A percentile compares a stretch with the other conserved stretches of the same genome.
Conservation (phyloP, 2,113 vertebrate species). For the Donacobius atricapilla region DNA sequence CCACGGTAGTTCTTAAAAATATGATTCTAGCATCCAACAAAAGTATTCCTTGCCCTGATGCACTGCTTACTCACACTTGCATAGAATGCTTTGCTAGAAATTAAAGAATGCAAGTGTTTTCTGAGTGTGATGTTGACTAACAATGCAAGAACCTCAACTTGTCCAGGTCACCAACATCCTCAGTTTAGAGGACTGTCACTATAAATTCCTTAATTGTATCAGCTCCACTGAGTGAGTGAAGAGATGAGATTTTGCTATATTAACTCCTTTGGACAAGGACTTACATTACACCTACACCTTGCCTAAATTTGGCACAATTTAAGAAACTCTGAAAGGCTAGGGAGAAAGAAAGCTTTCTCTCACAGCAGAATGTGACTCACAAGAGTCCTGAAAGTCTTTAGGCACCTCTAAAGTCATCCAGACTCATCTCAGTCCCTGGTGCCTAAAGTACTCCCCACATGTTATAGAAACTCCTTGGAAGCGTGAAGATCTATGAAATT, state of each 20-base stretch:
- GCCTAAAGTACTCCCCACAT: neutral
- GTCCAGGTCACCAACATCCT: neutral
- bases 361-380: neutral
- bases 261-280: neutral
- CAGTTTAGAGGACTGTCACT: neutral
- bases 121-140: neutral
- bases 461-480: neutral
- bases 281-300: neutral
- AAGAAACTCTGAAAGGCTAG: neutral
- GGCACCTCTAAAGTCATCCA: neutral
- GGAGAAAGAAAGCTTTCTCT: neutral
- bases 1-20: neutral
- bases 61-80: neutral
- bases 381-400: neutral
- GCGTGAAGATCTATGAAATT: neutral
- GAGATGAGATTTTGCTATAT: neutral
- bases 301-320: neutral
- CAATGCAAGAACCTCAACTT: neutral
- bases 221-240: neutral
- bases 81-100: neutral
- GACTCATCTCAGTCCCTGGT: neutral
- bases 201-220: neutral
- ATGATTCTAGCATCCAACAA: neutral
- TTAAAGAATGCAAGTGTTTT: neutral
- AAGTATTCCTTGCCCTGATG: neutral